Base-by-base conservation (phyloP, 2,888 invertebrate species). In the Drosophila leonis region DNA sequence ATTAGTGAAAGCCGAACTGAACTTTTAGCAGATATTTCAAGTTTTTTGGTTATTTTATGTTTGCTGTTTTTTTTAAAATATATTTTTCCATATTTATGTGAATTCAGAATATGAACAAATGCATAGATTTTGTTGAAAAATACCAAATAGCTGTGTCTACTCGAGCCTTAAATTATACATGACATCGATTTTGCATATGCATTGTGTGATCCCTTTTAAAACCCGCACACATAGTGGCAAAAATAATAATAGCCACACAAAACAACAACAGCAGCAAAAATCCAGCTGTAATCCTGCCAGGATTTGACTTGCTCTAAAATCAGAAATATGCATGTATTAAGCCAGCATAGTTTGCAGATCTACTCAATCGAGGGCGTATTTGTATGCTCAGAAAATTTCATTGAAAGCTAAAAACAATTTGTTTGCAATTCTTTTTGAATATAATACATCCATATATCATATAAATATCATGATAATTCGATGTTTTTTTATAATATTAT, bases 141-240 rank as follows among this genome's bases (percentile, higher is more conserved):
- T 27, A 10, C n/a, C 18, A 31, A 31, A 49, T 18, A 29, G 48
- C n/a, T 49, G 18, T 31, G 48, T 31, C 48, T 18, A 18, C 12
- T 49, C 49, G 44, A 46, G 55, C 68, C 49, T 65, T 75, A 69
- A 86, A 75, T 83, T 83, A 83, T 88, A 81, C 86, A 83, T 88
- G 83, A 74, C 88, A 83, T 83, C 83, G 83, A 83, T 83, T 86
- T 83, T 69, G 67, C 65, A 56, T 66, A 83, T 88, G 86, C 81
- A 83, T 80, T 85, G 70, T 77, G 78, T 66, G 72, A 86, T 76
- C 57, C 71, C 46, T 65, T 65, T 65, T 66, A 70, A 66, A 70
- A 55, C 41, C 66, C 65, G 52, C 67, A 80, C 78, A 65, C 15
- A 46, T 51, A 64, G 29, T 62, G 65, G 54, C 49, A 71, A 61